Evolutionary conservation across 2,888 invertebrate genomes (phyloP).

Genomic region (Charanyca ferruginea): DNA sequence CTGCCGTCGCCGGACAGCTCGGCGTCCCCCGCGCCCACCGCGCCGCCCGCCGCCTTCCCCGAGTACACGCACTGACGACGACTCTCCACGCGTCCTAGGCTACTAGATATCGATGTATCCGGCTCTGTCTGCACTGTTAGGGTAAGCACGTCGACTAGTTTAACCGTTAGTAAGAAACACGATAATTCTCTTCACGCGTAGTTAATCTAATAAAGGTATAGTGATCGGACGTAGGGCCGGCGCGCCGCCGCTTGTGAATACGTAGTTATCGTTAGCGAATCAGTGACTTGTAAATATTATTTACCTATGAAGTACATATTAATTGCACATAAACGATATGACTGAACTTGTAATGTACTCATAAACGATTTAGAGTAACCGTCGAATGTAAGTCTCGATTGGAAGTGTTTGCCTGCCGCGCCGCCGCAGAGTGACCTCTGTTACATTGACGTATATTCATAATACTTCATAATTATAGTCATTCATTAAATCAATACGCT

Average conservation of each 20-base stretch:
- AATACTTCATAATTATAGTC: constrained; percentile 80
- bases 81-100: constrained; percentile 64
- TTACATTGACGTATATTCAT: constrained; percentile 78
- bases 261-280: constrained; percentile 81
- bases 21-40: constrained; percentile 81
- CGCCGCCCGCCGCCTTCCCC: constrained; percentile 86
- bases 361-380: constrained; percentile 79
- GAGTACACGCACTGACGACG: constrained; percentile 71
- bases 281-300: constrained; percentile 86
- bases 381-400: constrained; percentile 81
- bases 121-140: constrained; percentile 79
- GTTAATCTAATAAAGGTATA: constrained; percentile 76
- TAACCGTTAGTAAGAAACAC: constrained; percentile 82
- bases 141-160: constrained; percentile 80
- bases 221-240: constrained; percentile 72
- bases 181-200: constrained; percentile 81
- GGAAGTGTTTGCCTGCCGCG: constrained; percentile 75
- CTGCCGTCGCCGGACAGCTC: constrained; percentile 87
- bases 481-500: constrained; percentile 87
- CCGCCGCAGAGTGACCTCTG: constrained; percentile 71
- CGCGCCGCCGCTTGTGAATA: constrained; percentile 79
- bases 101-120: constrained; percentile 70
- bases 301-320: constrained; percentile 73
- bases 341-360: constrained; percentile 82
- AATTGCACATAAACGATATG: constrained; percentile 87